phyloP scores from a whole-genome alignment of 1,140 invertebrate species.

The Drosophila obscura region DNA sequence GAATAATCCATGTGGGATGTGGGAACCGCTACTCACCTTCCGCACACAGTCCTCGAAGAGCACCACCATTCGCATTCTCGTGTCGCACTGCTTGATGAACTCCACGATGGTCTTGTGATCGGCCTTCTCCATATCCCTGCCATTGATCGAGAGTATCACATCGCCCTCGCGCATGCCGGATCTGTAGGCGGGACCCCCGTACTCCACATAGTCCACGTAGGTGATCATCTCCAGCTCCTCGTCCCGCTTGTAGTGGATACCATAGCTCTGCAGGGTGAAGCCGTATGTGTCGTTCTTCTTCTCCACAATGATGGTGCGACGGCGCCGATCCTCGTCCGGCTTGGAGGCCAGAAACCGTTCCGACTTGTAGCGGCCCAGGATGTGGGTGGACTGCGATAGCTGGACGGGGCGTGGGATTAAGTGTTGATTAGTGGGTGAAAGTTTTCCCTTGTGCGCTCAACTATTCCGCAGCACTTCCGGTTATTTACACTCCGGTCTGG shows the following conservation, averaged over 20 bases:
- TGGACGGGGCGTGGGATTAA: conserved; percentile 19
- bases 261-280: conserved; percentile 97
- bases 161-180: conserved; percentile 97
- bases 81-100: conserved; percentile 95
- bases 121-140: conserved; percentile 94
- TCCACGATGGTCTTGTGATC: conserved; percentile 95
- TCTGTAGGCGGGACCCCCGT: conserved; percentile 93
- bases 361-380: conserved; percentile 92
- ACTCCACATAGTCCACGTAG: conserved; percentile 97
- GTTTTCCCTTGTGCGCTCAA: conserved; percentile 38
- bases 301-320: conserved; percentile 95
- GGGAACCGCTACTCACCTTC: conserved; percentile 86
- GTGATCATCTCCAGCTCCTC: conserved; percentile 94
- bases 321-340: conserved; percentile 91
- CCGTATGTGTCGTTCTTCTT: conserved; percentile 96
- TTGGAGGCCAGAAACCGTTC: conserved; percentile 90
- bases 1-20: conserved; percentile 16
- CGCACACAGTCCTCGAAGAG: conserved; percentile 97
- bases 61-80: conserved; percentile 96
- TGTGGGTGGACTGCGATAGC: conserved; percentile 85
- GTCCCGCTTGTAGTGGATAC: conserved; percentile 96
- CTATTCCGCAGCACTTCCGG: conserved; percentile 40
- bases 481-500: conserved; percentile 38
- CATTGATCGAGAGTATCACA: conserved; percentile 97
- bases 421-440: conserved; percentile 39